Evolutionary conservation across 1,140 invertebrate species (phyloP).

Genomic region (Drosophila melanica): DNA sequence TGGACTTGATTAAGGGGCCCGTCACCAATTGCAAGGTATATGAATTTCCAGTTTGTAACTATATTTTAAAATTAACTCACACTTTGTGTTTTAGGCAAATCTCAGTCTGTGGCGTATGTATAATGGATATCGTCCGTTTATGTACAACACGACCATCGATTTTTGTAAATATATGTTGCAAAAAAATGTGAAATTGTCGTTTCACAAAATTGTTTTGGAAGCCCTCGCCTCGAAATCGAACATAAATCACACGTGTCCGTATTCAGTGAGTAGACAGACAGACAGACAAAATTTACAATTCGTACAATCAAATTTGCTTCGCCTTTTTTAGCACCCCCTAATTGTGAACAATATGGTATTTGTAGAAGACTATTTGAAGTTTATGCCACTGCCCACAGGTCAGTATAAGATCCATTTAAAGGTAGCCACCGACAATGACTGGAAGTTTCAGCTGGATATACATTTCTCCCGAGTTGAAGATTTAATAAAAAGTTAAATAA

Average conservation of each 20-base stretch:
- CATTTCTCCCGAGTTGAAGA: neutral
- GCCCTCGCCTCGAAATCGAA: neutral
- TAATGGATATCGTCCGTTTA: conserved; percentile 36
- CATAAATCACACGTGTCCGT: conserved; percentile 29
- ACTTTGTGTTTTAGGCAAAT: conserved; percentile 3
- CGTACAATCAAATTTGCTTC: neutral
- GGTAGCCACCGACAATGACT: conserved; percentile 31
- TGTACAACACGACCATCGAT: conserved; percentile 32
- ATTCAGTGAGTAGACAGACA: conserved; percentile 2
- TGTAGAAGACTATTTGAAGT: neutral
- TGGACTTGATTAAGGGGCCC: conserved; percentile 11
- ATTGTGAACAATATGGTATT: conserved; percentile 26
- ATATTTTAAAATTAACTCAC: neutral
- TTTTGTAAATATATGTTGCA: conserved; percentile 36
- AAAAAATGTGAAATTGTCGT: neutral
- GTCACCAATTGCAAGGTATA: conserved; percentile 33
- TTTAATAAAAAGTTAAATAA: neutral
- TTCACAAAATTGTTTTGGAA: neutral
- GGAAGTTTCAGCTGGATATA: conserved; percentile 38
- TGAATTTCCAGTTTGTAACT: neutral
- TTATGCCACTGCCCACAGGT: conserved; percentile 28
- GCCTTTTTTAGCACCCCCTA: neutral
- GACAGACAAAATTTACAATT: neutral
- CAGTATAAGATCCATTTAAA: conserved; percentile 47
- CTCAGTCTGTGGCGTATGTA: conserved; percentile 24